Evolutionary conservation across 2,888 invertebrate genomes (phyloP).

Genomic region (Neuroscelio doddi): DNA sequence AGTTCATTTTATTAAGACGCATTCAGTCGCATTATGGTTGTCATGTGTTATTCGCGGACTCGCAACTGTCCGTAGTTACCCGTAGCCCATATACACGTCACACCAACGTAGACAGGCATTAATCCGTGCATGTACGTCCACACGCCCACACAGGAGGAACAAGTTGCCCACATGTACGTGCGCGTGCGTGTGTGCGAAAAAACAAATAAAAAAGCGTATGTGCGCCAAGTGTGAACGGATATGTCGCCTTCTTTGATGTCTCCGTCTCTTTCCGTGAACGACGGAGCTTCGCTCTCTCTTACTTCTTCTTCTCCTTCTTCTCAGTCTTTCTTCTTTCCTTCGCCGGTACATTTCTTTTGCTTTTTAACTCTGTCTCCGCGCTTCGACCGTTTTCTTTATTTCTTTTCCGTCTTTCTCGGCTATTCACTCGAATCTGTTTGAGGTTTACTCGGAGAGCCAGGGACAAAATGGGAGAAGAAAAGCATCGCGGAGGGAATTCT

Average conservation of each 20-base stretch:
- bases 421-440: constrained; percentile 23
- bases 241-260: constrained; percentile 70
- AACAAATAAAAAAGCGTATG: constrained; percentile 50
- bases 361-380: constrained; percentile 28
- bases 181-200: constrained; percentile 23
- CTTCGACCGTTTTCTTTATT: constrained; percentile 23
- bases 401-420: constrained; percentile 31
- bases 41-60: constrained; percentile 59
- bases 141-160: constrained; percentile 20
- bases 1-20: constrained; percentile 69
- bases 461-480: constrained; percentile 8
- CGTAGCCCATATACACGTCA: constrained; percentile 17
- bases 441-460: constrained; percentile 1
- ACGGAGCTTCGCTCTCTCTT: constrained; percentile 39
- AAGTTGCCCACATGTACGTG: constrained; percentile 9
- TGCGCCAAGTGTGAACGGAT: constrained; percentile 69
- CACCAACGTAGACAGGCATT: too few species aligned
- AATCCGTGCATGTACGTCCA: constrained; percentile 24
- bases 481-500: constrained; percentile 3
- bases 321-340: constrained; percentile 17
- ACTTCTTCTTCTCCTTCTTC: constrained; percentile 13
- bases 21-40: constrained; percentile 61
- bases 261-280: constrained; percentile 47
- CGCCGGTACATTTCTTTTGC: constrained; percentile 39
- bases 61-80: constrained; percentile 46